Evolutionary conservation across 2,113 vertebrate species (phyloP).

Genomic region (Phyllostomus discolor): DNA sequence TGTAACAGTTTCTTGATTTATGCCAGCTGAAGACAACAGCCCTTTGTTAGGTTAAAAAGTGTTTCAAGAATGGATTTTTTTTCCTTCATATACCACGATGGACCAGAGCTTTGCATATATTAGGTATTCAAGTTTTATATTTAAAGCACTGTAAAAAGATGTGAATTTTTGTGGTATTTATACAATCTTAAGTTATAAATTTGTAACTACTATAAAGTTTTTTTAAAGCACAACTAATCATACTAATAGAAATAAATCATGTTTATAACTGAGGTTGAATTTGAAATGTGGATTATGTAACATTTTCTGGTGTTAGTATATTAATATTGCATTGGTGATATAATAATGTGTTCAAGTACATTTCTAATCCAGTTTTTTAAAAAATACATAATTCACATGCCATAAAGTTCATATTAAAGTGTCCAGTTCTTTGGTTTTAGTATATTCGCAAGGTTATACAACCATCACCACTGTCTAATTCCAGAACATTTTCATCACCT

Average conservation of each 20-base stretch:
- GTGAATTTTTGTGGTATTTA: background rate
- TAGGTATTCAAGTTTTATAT: background rate
- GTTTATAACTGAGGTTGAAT: background rate
- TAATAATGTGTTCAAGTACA: background rate
- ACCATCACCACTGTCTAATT: background rate
- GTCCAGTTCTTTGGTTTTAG: background rate
- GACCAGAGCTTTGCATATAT: background rate
- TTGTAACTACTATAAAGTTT: background rate
- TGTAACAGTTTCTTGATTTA: slow-evolving; percentile 6
- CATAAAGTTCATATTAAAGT: background rate
- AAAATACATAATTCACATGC: background rate
- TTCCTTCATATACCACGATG: background rate
- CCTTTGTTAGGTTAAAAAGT: background rate
- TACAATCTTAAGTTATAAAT: background rate
- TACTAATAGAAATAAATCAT: background rate
- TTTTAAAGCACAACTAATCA: background rate
- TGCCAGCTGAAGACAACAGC: background rate
- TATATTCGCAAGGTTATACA: background rate
- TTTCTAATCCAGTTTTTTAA: background rate
- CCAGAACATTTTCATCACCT: background rate
- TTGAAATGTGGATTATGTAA: background rate
- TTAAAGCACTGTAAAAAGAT: background rate
- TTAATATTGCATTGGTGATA: background rate
- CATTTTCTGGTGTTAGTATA: background rate
- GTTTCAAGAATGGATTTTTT: background rate